phyloP scores from a whole-genome alignment of 2,113 vertebrate genomes.

The Lanius collurio region DNA sequence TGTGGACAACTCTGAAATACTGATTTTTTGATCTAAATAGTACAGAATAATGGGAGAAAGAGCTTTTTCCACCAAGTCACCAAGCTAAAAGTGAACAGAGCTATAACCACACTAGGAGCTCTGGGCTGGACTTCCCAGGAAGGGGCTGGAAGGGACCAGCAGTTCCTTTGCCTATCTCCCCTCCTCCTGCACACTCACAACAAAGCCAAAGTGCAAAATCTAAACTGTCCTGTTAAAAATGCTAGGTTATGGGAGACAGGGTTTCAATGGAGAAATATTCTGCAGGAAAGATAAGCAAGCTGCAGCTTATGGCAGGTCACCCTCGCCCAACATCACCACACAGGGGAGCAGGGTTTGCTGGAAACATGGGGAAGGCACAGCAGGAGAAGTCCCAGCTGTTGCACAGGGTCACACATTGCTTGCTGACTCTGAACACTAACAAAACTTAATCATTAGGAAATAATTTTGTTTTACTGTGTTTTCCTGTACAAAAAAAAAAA shows the following conservation, averaged over 20 bases:
- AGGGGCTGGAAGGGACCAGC: background rate
- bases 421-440: background rate
- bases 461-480: background rate
- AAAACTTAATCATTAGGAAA: background rate
- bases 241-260: background rate
- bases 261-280: background rate
- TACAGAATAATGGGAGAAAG: background rate
- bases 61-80: background rate
- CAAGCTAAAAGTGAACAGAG: background rate
- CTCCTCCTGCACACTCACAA: rapidly evolving
- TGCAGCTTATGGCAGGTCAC: background rate
- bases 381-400: background rate
- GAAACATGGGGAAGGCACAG: background rate
- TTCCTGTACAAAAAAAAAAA: no score
- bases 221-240: background rate
- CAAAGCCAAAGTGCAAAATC: background rate
- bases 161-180: background rate
- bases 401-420: background rate
- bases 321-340: background rate
- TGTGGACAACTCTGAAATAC: background rate
- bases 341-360: background rate
- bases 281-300: background rate
- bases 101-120: background rate
- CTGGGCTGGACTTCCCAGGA: background rate
- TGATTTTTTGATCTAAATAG: background rate